Conservation (phyloP, 2,888 invertebrate genomes). For the Stenotaenia linearis region DNA sequence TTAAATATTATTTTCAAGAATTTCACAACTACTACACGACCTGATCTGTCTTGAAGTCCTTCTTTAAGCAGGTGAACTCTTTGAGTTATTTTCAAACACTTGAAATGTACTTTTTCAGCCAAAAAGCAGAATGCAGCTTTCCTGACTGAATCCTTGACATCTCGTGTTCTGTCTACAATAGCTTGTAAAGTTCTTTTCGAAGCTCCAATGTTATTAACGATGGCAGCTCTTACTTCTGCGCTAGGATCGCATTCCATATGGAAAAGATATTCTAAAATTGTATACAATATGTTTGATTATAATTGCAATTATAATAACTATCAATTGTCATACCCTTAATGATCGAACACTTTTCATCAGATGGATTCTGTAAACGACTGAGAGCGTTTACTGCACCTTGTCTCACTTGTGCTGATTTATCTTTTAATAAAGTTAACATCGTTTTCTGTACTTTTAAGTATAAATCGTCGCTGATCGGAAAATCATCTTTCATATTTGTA, state of each 20-base stretch:
- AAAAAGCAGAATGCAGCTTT: slow-evolving; percentile 54
- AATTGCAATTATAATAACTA: background rate
- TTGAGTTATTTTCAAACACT: slow-evolving; percentile 59
- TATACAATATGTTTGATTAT: background rate
- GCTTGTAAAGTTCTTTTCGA: slow-evolving; percentile 63
- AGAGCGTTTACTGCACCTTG: slow-evolving; percentile 73
- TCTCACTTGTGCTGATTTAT: slow-evolving; percentile 67
- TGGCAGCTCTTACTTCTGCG: slow-evolving; percentile 63
- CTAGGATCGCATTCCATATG: slow-evolving; percentile 70
- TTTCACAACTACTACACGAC: slow-evolving; percentile 45
- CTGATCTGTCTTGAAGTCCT: slow-evolving; percentile 60
- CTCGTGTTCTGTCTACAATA: slow-evolving; percentile 66
- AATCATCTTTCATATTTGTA: slow-evolving; percentile 66
- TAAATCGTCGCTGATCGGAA: slow-evolving; percentile 67
- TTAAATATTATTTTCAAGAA: background rate
- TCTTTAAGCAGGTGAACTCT: slow-evolving; percentile 57
- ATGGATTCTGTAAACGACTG: slow-evolving; percentile 72
- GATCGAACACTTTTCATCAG: slow-evolving; percentile 66
- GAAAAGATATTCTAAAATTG: slow-evolving; percentile 56
- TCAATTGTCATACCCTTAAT: slow-evolving; percentile 52
- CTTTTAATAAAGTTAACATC: slow-evolving; percentile 64
- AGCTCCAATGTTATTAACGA: slow-evolving; percentile 67
- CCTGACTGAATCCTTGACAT: slow-evolving; percentile 71
- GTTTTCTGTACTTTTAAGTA: slow-evolving; percentile 65
- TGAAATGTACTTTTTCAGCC: slow-evolving; percentile 53